Evolutionary conservation across 2,888 invertebrate genomes (phyloP).

Genomic region (Gonocerus acuteangulatus): DNA sequence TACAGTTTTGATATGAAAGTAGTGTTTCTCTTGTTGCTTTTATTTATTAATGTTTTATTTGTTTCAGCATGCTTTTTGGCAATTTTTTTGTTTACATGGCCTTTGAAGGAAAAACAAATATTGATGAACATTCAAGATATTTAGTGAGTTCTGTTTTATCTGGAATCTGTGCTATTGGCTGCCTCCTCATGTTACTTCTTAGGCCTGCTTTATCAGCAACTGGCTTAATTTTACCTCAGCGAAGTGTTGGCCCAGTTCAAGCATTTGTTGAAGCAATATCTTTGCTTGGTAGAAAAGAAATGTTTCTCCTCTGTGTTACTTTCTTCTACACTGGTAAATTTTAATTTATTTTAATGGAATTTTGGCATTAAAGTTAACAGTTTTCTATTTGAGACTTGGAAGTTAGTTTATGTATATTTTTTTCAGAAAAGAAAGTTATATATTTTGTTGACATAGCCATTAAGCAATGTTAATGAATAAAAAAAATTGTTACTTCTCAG

Average conservation of each 20-base stretch:
- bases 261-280: slow-evolving; percentile 67
- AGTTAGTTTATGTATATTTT: too few species aligned
- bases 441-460: too few species aligned
- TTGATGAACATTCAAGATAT: slow-evolving; percentile 62
- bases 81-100: slow-evolving; percentile 90
- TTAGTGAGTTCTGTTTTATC: slow-evolving; percentile 76
- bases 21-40: too few species aligned
- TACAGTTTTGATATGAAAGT: too few species aligned
- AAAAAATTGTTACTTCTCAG: too few species aligned
- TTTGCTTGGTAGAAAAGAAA: slow-evolving; percentile 71
- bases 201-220: slow-evolving; percentile 47
- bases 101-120: slow-evolving; percentile 71
- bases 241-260: slow-evolving; percentile 53
- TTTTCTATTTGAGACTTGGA: too few species aligned
- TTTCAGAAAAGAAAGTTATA: too few species aligned
- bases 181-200: slow-evolving; percentile 55
- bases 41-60: too few species aligned
- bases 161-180: slow-evolving; percentile 45
- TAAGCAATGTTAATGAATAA: too few species aligned
- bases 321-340: slow-evolving; percentile 82
- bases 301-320: slow-evolving; percentile 74
- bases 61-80: slow-evolving; percentile 82
- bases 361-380: too few species aligned
- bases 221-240: slow-evolving; percentile 43
- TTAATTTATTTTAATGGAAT: too few species aligned